phyloP scores from a whole-genome alignment of 2,797 vertebrate genomes.

The Pterois miles region DNA sequence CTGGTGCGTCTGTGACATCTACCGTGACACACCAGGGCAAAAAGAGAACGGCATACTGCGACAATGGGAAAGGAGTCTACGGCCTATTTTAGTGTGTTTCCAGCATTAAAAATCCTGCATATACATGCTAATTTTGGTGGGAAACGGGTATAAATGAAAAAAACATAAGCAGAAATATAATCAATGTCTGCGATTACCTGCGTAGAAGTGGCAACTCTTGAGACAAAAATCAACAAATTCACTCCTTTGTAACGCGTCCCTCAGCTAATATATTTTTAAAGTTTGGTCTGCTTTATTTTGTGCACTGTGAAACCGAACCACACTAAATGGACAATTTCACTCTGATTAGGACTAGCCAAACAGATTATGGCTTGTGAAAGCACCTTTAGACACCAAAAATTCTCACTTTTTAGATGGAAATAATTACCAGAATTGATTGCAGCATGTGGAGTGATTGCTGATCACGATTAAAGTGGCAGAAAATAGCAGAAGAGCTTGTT shows the following conservation, averaged over 20 bases:
- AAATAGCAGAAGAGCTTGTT: conserved; percentile 15
- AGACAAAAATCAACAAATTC: neutral
- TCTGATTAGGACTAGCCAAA: neutral
- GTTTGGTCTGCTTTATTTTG: neutral
- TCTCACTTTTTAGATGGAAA: conserved; percentile 2
- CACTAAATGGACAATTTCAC: neutral
- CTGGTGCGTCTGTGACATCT: too few species aligned
- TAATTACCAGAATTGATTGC: conserved; percentile 38
- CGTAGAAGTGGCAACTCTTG: neutral
- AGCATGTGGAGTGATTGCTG: conserved; percentile 43
- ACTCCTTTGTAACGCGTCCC: neutral
- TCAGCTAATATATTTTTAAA: neutral
- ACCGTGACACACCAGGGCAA: too few species aligned
- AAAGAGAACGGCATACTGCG: too few species aligned
- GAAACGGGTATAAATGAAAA: neutral
- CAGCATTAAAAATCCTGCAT: too few species aligned
- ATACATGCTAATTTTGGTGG: too few species aligned
- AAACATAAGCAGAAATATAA: neutral
- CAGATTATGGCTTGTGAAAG: neutral
- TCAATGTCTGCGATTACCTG: neutral
- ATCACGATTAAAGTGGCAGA: conserved; percentile 19
- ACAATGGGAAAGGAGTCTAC: too few species aligned
- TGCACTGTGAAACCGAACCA: neutral
- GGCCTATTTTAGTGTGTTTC: too few species aligned
- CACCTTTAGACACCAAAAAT: neutral